Evolutionary conservation across 2,113 vertebrate genomes (phyloP).

Genomic region (Panthera tigris): DNA sequence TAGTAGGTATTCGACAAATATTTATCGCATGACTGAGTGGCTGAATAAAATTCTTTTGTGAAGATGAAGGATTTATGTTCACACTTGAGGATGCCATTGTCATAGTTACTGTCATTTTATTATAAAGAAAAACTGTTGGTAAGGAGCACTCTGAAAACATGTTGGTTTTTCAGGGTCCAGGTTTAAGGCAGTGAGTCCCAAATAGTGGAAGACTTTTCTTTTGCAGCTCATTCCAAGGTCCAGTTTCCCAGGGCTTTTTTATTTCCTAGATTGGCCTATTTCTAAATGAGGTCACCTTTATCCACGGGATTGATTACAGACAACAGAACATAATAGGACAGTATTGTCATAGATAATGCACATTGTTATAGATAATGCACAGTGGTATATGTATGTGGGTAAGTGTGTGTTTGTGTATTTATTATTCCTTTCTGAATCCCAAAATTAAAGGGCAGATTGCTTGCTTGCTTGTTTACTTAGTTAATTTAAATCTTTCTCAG

Average conservation of each 20-base stretch:
- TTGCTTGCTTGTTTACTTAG: neutral
- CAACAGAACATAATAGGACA: neutral
- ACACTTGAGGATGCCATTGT: neutral
- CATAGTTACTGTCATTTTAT: neutral
- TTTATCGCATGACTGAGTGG: neutral
- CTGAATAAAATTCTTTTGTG: neutral
- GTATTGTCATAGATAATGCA: neutral
- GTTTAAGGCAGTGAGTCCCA: neutral
- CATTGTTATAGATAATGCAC: neutral
- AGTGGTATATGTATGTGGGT: neutral
- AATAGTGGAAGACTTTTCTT: neutral
- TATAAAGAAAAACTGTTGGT: neutral
- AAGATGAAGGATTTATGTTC: neutral
- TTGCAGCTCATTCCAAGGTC: neutral
- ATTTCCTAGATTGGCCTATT: neutral
- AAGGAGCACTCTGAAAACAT: neutral
- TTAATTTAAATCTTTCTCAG: neutral
- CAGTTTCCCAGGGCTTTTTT: neutral
- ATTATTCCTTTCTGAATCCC: slow-evolving; percentile 1
- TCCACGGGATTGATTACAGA: neutral
- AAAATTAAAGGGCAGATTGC: neutral
- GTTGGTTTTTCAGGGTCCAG: neutral
- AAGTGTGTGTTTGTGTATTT: neutral
- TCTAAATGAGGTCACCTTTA: neutral
- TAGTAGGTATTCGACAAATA: neutral